Percentiles rank a stretch among this genome's conserved stretches.
Evolutionary conservation across 2,888 invertebrate species (phyloP).

Genomic region (Gastracanthus pulcherrimus): DNA sequence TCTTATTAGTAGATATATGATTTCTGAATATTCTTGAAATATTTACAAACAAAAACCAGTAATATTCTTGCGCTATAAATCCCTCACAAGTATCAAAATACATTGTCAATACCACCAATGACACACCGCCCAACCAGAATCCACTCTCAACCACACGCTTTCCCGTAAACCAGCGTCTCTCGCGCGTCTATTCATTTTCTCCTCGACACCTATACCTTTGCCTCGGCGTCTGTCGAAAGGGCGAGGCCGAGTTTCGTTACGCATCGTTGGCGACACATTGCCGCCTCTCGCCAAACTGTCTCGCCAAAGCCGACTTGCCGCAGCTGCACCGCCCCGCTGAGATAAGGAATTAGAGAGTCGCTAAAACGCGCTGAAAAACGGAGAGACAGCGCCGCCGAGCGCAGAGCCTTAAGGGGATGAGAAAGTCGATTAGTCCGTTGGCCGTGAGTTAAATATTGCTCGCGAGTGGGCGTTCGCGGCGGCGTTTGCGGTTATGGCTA

Average conservation of each 20-base stretch:
- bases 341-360: conserved; percentile 51
- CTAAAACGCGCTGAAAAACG: neutral
- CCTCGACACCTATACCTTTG: neutral
- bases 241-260: conserved; percentile 33
- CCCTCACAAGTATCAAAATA: too few species aligned
- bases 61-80: too few species aligned
- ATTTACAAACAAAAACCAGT: too few species aligned
- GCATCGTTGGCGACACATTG: conserved; percentile 36
- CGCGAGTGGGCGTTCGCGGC: too few species aligned
- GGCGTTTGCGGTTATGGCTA: conserved; percentile 4
- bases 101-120: too few species aligned
- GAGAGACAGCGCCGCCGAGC: neutral
- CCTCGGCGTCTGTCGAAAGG: conserved; percentile 5
- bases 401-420: conserved; percentile 35
- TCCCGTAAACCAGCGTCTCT: neutral
- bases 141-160: too few species aligned
- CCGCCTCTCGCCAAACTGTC: neutral
- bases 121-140: too few species aligned
- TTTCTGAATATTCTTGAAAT: too few species aligned
- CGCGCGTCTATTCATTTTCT: neutral
- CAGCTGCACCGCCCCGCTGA: neutral
- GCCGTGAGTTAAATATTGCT: conserved; percentile 13
- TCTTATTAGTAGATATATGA: too few species aligned
- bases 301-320: neutral
- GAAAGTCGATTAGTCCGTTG: conserved; percentile 35